phyloP scores from a whole-genome alignment of 2,113 vertebrate genomes.

The Zapus hudsonius region DNA sequence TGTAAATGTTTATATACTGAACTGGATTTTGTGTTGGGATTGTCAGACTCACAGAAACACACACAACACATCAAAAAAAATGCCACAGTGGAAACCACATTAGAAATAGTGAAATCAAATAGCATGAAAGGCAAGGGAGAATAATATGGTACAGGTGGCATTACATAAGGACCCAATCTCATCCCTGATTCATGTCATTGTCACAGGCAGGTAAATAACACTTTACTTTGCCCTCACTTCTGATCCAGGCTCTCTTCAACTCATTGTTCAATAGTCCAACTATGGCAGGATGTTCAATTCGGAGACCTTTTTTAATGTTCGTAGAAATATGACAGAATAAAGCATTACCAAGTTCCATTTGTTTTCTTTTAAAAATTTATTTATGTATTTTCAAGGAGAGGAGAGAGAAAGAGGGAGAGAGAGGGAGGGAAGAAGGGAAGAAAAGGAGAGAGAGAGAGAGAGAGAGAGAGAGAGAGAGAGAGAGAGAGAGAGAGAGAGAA shows the following conservation, averaged over 20 bases:
- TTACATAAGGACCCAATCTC: neutral
- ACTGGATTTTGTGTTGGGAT: slow-evolving; percentile 36
- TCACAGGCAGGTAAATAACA: slow-evolving; percentile 7
- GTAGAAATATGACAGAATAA: slow-evolving; percentile 47
- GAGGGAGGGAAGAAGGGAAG: too few species aligned
- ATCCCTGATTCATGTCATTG: neutral
- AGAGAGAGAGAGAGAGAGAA: too few species aligned
- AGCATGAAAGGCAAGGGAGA: neutral
- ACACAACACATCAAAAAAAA: slow-evolving; percentile 43
- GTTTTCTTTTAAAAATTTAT: slow-evolving; percentile 53
- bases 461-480: too few species aligned
- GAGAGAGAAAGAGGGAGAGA: too few species aligned
- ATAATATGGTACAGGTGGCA: neutral
- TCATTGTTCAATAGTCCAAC: neutral
- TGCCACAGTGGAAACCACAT: neutral
- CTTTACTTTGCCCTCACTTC: slow-evolving; percentile 10
- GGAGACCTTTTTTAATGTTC: neutral
- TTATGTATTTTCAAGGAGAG: too few species aligned
- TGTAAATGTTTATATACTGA: slow-evolving; percentile 54
- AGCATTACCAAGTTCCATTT: slow-evolving; percentile 23
- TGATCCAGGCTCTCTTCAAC: neutral
- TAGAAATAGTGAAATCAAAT: slow-evolving; percentile 18
- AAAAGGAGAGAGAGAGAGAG: too few species aligned
- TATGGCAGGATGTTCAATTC: neutral
- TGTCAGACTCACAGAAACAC: slow-evolving; percentile 45